Evolutionary conservation across 2,888 invertebrate species (phyloP), one percentile per base, ranked within the genome.

Genomic region (Troilus luridus): DNA sequence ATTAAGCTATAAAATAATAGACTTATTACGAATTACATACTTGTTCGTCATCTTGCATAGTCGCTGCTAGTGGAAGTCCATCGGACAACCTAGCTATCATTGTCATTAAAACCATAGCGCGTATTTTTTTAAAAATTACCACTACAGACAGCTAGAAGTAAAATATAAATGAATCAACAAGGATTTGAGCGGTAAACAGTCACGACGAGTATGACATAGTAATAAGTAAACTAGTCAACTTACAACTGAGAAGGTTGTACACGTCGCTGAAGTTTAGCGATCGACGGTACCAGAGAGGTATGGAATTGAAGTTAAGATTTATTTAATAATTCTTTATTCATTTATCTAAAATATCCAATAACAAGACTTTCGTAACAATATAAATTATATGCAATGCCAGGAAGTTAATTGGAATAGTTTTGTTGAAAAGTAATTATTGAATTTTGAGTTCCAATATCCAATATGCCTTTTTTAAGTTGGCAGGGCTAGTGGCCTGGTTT

Each of bases 21-120:
- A 17, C 17, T 41, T 1, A 41, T 67, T 41, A 77, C 7, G 17
- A 77, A 77, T 77, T 59, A 90, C 94, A 94, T 95, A 99, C 99
- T 96, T 98, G 98, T 95, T 99, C 99, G 94, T 99, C 99, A 94
- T 99, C 99, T 95, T 99, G 99, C 93, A 97, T 97, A 93, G 96
- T 98, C 93, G 97, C 97, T 92, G 97, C 98, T 93, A 93, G 91
- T 96, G 97, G 94, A 97, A 98, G 95, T 97, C 97, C 94, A 97
- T 98, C 94, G 97, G 98, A 93, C 97, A 98, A 95, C 97, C 98
- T 93, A 58, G 99, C 99, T 94, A 99, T 99, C 98, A 99, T 98
- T 92, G 99, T 99, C 96, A 99, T 96, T 94, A 99, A 95, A 94
- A 99, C 98, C 99, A 99, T 99, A 94, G 91, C 92, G 11, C 21